Evolutionary conservation across 1,140 invertebrate species (phyloP).

Genomic region (Brachionus sp.): DNA sequence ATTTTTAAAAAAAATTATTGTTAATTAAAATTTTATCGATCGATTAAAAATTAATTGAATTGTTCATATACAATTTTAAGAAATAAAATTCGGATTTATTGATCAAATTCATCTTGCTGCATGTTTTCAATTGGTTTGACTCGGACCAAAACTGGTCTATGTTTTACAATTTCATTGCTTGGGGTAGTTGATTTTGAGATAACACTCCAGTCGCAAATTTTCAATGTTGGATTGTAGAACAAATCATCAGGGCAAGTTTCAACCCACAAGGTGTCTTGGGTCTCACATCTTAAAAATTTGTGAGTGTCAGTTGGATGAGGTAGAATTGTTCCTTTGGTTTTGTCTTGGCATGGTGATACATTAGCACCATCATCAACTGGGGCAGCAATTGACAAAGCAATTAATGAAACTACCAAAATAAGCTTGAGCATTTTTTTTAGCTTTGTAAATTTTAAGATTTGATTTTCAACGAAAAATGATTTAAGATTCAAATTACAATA

Average conservation of each 20-base stretch:
- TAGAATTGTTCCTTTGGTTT: neutral
- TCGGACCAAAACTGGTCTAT: conserved; percentile 19
- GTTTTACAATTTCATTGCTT: conserved; percentile 14
- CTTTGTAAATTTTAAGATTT: neutral
- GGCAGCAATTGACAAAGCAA: conserved; percentile 3
- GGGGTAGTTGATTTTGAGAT: conserved; percentile 13
- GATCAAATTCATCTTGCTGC: neutral
- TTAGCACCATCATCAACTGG: neutral
- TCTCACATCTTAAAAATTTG: conserved; percentile 40
- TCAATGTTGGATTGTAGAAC: conserved; percentile 25
- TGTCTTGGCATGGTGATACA: neutral
- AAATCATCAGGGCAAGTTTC: conserved; percentile 44
- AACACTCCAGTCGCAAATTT: conserved; percentile 21
- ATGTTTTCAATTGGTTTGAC: neutral
- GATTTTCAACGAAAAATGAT: neutral
- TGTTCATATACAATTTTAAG: neutral
- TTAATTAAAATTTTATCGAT: neutral
- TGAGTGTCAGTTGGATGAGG: conserved; percentile 31
- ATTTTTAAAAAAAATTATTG: neutral
- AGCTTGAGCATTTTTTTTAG: conserved; percentile 20
- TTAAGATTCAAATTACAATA: neutral
- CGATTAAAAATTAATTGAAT: neutral
- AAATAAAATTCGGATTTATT: neutral
- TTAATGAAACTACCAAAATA: neutral
- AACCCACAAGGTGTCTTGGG: conserved; percentile 32